Base-by-base conservation (phyloP, 2,888 invertebrate species). In the Drosophila setosimentum region DNA sequence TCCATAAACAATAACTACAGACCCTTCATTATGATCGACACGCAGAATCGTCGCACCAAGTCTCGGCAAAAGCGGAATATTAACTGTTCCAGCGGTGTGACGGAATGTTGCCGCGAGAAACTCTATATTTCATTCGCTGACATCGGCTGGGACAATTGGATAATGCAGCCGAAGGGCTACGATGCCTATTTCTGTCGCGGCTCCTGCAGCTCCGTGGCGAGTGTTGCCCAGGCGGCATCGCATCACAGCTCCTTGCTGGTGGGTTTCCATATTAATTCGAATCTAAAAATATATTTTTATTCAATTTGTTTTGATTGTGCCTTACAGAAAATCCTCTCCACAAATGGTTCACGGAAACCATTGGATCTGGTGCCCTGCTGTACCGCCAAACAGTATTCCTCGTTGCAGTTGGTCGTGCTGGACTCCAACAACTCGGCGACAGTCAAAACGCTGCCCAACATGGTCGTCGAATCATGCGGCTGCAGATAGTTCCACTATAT, bases 401-500 rank as follows among this genome's bases (percentile, higher is more conserved):
- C 97, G 2, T 93, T 98, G 62, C 96, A 96, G 85, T 93, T 98
- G 49, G 94, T 98, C 13, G 97, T 97, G 92, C 95, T 96, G 93
- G 96, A 97, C 91, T 96, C 96, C 24, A 96, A 96, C 83, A 96
- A 96, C 82, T 96, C 96, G 5, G 95, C 96, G 76, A 96, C 96
- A 51, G 95, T 96, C 84, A 97, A 96, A 90, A 95, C 96, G 1
- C 93, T 98, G 69, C 97, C 97, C 0, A 97, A 98, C 87, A 98
- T 98, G 97, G 96, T 97, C 48, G 97, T 98, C n/a, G 97, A 97
- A 83, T 95, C 96, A 8, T 98, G 98, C 91, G 98, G 97, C 24
- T 98, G 98, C 91, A 96, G 97, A 96, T 97, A 94, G 94, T 88
- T 48, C 24, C 48, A 16, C 5, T 37, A 73, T 30, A 58, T 6